Evolutionary conservation across 2,113 vertebrate genomes (phyloP).

Genomic region (Pachycephala philippinensis): DNA sequence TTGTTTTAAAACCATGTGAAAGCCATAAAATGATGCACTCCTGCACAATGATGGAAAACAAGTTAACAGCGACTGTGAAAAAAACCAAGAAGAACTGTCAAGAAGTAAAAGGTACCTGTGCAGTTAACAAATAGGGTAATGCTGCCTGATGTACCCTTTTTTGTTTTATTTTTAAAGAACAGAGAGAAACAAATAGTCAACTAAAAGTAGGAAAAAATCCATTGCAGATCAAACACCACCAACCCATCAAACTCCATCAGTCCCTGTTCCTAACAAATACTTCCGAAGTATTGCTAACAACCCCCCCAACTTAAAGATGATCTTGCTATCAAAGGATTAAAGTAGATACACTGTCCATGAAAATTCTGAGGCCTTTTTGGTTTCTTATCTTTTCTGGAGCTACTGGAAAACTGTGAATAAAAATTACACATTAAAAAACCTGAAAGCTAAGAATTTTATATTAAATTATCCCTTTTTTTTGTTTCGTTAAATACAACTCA

Average conservation of each 20-base stretch:
- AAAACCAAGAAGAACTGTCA: not conserved
- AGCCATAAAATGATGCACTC: not conserved
- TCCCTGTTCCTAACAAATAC: not conserved
- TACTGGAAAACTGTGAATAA: not conserved
- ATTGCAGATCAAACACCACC: not conserved
- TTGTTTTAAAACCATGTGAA: not conserved
- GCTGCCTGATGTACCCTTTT: not conserved
- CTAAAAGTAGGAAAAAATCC: not conserved
- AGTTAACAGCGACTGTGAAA: not conserved
- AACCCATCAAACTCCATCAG: rapidly evolving
- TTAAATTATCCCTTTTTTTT: not conserved
- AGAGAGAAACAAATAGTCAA: not conserved
- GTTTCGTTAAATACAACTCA: not conserved
- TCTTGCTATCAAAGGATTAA: not conserved
- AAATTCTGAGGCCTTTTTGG: not conserved
- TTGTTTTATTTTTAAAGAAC: not conserved
- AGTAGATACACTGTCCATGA: not conserved
- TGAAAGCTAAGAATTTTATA: not conserved
- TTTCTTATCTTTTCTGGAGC: not conserved
- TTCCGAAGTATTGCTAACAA: not conserved
- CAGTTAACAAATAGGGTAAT: not conserved
- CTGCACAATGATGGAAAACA: not conserved
- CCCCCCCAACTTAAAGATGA: not conserved
- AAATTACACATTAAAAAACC: not conserved
- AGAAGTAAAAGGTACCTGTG: not conserved